Evolutionary conservation across 2,797 vertebrate species (phyloP).

Genomic region (Strix occidentalis): DNA sequence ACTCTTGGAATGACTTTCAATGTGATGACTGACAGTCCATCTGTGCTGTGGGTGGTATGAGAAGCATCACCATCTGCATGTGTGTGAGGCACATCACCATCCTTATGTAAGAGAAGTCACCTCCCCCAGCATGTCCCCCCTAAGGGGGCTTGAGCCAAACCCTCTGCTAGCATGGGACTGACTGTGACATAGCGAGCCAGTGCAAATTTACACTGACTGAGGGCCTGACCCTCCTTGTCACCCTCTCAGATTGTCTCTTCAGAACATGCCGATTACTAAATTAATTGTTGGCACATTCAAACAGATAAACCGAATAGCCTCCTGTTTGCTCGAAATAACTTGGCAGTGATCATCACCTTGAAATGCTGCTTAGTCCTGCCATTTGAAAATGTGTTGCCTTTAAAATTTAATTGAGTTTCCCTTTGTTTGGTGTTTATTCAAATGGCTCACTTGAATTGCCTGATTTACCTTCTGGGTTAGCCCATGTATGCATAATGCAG

Average conservation of each 20-base stretch:
- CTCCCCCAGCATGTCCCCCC: not conserved
- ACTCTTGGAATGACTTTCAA: conserved; percentile 12
- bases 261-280: not conserved
- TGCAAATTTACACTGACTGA: not conserved
- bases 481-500: not conserved
- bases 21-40: conserved; percentile 69
- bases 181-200: not conserved
- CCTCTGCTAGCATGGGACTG: fast-evolving
- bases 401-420: conserved; percentile 19
- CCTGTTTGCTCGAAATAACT: not conserved
- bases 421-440: conserved; percentile 5
- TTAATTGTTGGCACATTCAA: not conserved
- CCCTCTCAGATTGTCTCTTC: not conserved
- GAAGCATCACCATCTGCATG: conserved; percentile 58
- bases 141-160: not conserved
- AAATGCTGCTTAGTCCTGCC: not conserved
- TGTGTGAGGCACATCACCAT: conserved; percentile 12
- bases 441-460: not conserved
- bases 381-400: not conserved
- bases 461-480: not conserved
- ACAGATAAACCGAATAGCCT: not conserved
- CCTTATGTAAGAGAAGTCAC: conserved; percentile 17
- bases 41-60: conserved; percentile 56
- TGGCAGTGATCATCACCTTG: not conserved
- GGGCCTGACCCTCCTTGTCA: not conserved